These are phyloP conservation scores for Athene noctua DNA, from an alignment of 2,113 vertebrate species.

Conservation along the genomic window DNA sequence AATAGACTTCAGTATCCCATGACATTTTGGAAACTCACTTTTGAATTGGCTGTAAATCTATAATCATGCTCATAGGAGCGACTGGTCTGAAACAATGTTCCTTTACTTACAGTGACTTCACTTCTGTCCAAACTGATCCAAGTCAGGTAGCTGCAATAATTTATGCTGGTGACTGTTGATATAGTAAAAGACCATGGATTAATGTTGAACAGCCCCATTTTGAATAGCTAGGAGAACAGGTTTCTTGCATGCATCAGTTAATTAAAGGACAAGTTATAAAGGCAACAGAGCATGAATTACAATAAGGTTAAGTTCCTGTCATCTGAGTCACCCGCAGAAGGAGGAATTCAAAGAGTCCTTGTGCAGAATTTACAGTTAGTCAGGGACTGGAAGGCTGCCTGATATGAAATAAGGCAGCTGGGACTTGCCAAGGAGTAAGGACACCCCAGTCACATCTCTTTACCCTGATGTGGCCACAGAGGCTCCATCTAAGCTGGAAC, in stretches of 20 bases:
- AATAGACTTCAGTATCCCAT: background rate
- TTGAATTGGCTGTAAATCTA: background rate
- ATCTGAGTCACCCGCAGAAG: background rate
- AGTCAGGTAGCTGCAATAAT: conserved; percentile 4
- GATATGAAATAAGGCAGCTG: background rate
- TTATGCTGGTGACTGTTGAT: conserved; percentile 11
- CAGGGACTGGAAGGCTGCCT: background rate
- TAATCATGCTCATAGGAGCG: background rate
- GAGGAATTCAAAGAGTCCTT: conserved; percentile 9
- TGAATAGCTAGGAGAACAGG: conserved; percentile 39
- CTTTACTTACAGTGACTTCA: background rate
- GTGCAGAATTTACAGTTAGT: background rate
- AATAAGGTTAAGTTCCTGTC: background rate
- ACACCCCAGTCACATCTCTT: background rate
- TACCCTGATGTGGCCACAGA: background rate
- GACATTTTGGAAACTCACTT: background rate
- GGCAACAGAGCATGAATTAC: conserved; percentile 25
- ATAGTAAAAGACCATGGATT: background rate
- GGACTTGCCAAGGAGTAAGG: background rate
- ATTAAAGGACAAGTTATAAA: conserved; percentile 23
- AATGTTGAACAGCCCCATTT: conserved; percentile 4
- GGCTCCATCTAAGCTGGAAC: background rate
- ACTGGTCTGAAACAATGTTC: background rate
- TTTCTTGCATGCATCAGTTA: conserved; percentile 20
- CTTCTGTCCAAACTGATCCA: background rate